A percentile compares a stretch with the other conserved stretches of the same genome.
phyloP scores from a whole-genome alignment of 2,888 invertebrate genomes.

The Leptopterna dolabrata region DNA sequence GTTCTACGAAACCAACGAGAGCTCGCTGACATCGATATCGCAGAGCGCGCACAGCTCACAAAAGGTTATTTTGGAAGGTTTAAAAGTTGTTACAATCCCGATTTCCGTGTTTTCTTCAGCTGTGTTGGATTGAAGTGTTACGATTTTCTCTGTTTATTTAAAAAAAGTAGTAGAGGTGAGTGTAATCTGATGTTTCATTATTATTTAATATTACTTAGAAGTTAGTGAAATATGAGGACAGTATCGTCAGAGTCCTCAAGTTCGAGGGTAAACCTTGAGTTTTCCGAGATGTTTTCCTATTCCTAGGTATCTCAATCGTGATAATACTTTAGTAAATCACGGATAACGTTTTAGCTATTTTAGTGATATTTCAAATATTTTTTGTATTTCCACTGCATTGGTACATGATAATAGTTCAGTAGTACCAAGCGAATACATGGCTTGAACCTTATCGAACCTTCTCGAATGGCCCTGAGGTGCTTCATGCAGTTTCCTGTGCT shows the following conservation, averaged over 20 bases:
- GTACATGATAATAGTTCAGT: no score
- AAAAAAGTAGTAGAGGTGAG: background rate
- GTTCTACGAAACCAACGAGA: background rate
- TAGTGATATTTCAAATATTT: no score
- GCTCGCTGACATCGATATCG: background rate
- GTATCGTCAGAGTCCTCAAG: no score
- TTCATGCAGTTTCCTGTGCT: no score
- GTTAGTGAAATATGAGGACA: no score
- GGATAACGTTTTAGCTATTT: no score
- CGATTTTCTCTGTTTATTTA: background rate
- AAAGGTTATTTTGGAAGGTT: conserved; percentile 41
- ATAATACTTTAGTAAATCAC: no score
- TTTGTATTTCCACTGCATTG: no score
- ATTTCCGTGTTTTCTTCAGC: background rate
- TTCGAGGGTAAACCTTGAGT: background rate
- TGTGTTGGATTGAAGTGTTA: background rate
- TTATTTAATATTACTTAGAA: no score
- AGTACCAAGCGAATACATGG: no score
- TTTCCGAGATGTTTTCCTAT: background rate
- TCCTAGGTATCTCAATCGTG: background rate
- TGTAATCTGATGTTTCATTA: background rate
- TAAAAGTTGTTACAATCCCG: background rate
- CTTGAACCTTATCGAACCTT: no score
- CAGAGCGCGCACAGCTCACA: conserved; percentile 33
- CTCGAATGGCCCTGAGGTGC: no score